These are phyloP conservation scores for Epizoanthus stellaris DNA, from an alignment of 92 coral and sea anemone genomes.

Conservation along the genomic window DNA sequence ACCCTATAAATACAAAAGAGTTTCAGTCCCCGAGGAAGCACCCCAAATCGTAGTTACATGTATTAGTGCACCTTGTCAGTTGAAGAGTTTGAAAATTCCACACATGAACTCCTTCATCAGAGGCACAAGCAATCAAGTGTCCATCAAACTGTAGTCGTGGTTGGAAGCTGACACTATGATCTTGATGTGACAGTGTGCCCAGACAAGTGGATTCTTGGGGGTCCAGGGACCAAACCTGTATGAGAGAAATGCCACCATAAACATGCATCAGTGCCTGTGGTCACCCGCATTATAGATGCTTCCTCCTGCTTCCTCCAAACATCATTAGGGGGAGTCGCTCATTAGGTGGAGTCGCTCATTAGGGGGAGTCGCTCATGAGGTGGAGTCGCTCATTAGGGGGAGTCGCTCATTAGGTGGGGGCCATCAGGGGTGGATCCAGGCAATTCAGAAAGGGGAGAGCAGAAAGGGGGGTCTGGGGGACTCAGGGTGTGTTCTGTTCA, in stretches of 20 bases:
- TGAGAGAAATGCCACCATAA: not conserved
- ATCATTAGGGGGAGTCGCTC: not conserved
- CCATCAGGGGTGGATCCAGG: too few species aligned
- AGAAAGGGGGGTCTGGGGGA: too few species aligned
- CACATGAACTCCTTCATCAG: conserved; percentile 76
- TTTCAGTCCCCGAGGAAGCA: not conserved
- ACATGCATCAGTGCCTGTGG: not conserved
- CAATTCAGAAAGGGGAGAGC: too few species aligned
- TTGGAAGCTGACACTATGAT: conserved; percentile 58
- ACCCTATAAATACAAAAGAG: not conserved
- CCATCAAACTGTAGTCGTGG: conserved; percentile 95
- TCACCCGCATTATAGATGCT: not conserved
- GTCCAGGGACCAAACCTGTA: conserved; percentile 87
- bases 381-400: not conserved
- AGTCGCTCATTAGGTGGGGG: not conserved
- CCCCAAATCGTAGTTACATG: not conserved
- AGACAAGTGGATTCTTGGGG: conserved; percentile 52
- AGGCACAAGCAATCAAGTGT: conserved; percentile 76
- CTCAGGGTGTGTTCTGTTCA: not conserved
- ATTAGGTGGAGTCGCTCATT: not conserved
- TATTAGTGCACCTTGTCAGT: conserved; percentile 59
- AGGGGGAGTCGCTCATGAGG: not conserved
- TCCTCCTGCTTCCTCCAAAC: too few species aligned
- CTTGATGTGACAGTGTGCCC: conserved; percentile 65
- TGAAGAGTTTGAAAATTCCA: conserved; percentile 92